A percentile compares a stretch with the other conserved stretches of the same genome.
These are phyloP conservation scores for Emys orbicularis DNA, from an alignment of 2,797 vertebrate genomes.

Conservation along the genomic window DNA sequence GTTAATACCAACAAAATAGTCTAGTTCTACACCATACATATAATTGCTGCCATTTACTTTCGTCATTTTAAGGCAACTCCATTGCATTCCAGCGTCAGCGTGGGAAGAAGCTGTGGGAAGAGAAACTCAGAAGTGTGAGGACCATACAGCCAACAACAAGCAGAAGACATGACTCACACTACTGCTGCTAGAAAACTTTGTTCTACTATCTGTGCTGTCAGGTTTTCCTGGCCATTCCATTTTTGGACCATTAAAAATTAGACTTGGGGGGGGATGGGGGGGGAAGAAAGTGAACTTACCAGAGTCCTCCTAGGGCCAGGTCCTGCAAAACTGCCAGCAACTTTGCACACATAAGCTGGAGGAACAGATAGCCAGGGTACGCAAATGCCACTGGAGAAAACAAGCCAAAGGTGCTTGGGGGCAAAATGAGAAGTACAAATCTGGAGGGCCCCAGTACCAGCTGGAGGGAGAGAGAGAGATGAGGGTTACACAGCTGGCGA, in stretches of 20 bases:
- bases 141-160: not conserved
- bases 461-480: not conserved
- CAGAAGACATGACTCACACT: not conserved
- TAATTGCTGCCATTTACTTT: not conserved
- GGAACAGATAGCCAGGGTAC: not conserved
- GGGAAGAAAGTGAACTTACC: constrained; percentile 44
- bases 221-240: not conserved
- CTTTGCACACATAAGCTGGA: not conserved
- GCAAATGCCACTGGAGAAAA: not conserved
- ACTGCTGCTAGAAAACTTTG: not conserved
- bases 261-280: not conserved
- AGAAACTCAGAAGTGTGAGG: not conserved
- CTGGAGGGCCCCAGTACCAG: not conserved
- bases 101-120: not conserved
- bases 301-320: constrained; percentile 16
- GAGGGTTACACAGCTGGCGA: not conserved
- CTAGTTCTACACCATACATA: not conserved
- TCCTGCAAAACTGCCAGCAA: not conserved
- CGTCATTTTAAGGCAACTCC: not conserved
- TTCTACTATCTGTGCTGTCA: not conserved
- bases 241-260: not conserved
- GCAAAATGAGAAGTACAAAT: not conserved
- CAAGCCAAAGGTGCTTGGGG: not conserved
- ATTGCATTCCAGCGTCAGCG: not conserved
- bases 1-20: not conserved